A percentile compares a stretch with the other conserved stretches of the same genome.
Evolutionary conservation across 2,888 invertebrate species (phyloP).

Genomic region (Synanthedon myopaeformis): DNA sequence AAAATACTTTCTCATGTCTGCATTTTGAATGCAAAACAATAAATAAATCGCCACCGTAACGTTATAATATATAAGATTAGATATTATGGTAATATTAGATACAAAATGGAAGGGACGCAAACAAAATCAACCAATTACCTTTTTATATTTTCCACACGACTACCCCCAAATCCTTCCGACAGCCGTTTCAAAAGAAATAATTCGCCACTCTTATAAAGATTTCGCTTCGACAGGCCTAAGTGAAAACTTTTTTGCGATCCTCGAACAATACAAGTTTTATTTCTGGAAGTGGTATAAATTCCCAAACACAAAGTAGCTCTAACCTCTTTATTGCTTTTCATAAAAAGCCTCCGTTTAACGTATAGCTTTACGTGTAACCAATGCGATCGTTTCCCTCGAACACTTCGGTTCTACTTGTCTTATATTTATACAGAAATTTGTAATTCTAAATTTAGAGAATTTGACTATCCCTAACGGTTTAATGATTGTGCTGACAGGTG

Average conservation of each 20-base stretch:
- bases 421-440: too few species aligned
- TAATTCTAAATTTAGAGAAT: too few species aligned
- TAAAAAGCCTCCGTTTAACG: constrained; percentile 53
- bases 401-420: background rate
- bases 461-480: too few species aligned
- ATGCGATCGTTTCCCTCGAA: constrained; percentile 26
- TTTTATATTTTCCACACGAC: constrained; percentile 31
- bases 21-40: too few species aligned
- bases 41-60: too few species aligned
- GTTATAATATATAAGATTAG: background rate
- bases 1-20: too few species aligned
- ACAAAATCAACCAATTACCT: constrained; percentile 26
- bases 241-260: constrained; percentile 63
- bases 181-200: constrained; percentile 50
- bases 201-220: constrained; percentile 61
- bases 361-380: constrained; percentile 48
- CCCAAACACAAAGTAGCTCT: constrained; percentile 67
- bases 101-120: constrained; percentile 17
- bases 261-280: constrained; percentile 68
- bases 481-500: too few species aligned
- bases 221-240: constrained; percentile 59
- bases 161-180: constrained; percentile 25
- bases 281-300: constrained; percentile 66
- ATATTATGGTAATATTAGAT: constrained; percentile 4
- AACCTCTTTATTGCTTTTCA: constrained; percentile 69